Base-by-base conservation (phyloP, 1,140 invertebrate genomes). In the Planococcus citri region DNA sequence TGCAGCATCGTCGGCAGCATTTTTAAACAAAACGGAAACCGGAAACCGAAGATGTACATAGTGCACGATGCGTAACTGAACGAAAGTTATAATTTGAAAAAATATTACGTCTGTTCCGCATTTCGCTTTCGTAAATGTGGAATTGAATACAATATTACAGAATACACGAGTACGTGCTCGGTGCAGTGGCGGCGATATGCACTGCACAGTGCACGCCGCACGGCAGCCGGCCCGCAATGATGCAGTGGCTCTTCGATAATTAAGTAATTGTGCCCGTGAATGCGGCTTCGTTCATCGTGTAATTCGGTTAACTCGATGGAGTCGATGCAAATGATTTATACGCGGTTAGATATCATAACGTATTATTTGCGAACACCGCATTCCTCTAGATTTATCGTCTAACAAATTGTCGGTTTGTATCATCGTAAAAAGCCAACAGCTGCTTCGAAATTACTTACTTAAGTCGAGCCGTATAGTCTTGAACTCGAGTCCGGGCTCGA, bases 11-110 rank as follows among this genome's bases (percentile, higher is more conserved):
- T 51, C n/a, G n/a, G n/a, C n/a, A n/a, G n/a, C n/a, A n/a, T n/a
- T n/a, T n/a, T n/a, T n/a, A n/a, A n/a, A n/a, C n/a, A n/a, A 17
- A 51, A 20, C 41, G 41, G 41, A 51, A 51, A 51, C 41, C 41
- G 41, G 41, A 51, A 51, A 51, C 41, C 41, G 41, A 51, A 51
- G 41, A 51, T 51, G 41, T 51, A 51, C 41, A 51, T 20, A 51
- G 41, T n/a, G 41, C 41, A 51, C 41, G 41, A 51, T 51, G 41
- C 41, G 41, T 51, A 51, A 51, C 41, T 51, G 17, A 51, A 51
- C n/a, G 41, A 51, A 51, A 51, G 41, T 51, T 51, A 51, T 51
- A 51, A 51, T 51, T 51, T 51, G 41, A 51, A 51, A 51, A 51
- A 51, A 51, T 51, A 51, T 51, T 51, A 51, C 41, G 41, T 51